These are phyloP conservation scores for Plectrocnemia conspersa DNA, from an alignment of 1,140 invertebrate genomes.

Conservation along the genomic window DNA sequence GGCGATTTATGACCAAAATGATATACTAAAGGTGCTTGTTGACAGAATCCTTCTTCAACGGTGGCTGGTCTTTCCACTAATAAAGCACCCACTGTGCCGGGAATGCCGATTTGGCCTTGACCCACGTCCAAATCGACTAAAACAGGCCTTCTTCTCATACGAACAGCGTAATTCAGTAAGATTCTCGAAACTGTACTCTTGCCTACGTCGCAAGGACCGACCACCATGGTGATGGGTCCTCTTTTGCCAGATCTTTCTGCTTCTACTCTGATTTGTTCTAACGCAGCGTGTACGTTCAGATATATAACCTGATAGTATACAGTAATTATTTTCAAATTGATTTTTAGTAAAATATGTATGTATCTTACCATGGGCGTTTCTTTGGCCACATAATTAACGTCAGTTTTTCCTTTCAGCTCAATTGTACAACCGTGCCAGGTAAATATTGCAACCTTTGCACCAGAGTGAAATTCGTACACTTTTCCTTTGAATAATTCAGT, in stretches of 20 bases:
- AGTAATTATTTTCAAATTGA: background rate
- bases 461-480: slow-evolving; percentile 81
- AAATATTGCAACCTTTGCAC: slow-evolving; percentile 92
- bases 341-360: background rate
- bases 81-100: slow-evolving; percentile 84
- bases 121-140: slow-evolving; percentile 95
- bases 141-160: slow-evolving; percentile 78
- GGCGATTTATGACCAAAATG: slow-evolving; percentile 90
- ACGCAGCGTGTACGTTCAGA: slow-evolving; percentile 87
- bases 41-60: slow-evolving; percentile 87
- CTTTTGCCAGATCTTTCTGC: slow-evolving; percentile 67
- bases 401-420: slow-evolving; percentile 79
- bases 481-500: slow-evolving; percentile 92
- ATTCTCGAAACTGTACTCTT: slow-evolving; percentile 89
- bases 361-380: slow-evolving; percentile 85
- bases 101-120: slow-evolving; percentile 87
- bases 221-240: slow-evolving; percentile 82
- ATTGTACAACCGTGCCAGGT: slow-evolving; percentile 91
- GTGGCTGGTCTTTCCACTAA: slow-evolving; percentile 85
- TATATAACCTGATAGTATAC: slow-evolving; percentile 62
- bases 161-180: slow-evolving; percentile 88
- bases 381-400: slow-evolving; percentile 89
- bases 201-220: slow-evolving; percentile 92
- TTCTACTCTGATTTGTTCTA: slow-evolving; percentile 81
- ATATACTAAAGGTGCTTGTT: slow-evolving; percentile 85